Conservation (phyloP, 2,113 vertebrate species). For the Pterocles gutturalis region DNA sequence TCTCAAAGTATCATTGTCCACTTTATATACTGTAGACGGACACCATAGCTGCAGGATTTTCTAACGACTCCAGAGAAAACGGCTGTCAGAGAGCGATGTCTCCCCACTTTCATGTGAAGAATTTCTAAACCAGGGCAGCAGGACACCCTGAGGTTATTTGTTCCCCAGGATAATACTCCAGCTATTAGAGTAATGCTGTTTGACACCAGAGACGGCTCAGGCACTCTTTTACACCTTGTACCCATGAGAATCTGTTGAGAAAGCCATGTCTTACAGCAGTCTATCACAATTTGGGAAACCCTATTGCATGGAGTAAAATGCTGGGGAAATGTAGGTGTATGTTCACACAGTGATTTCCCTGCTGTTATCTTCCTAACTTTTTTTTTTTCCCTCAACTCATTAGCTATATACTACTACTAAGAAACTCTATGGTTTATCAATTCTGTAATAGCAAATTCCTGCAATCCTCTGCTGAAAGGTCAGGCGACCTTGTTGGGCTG, state of each 20-base stretch:
- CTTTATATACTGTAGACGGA: background rate
- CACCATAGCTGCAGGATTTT: background rate
- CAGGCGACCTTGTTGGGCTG: fast-evolving
- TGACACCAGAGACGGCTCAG: background rate
- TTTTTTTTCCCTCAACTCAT: background rate
- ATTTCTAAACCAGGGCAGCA: background rate
- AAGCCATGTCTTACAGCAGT: background rate
- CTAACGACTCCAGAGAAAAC: background rate
- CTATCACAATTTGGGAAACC: background rate
- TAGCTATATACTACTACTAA: background rate
- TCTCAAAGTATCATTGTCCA: background rate
- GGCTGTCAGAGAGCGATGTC: background rate
- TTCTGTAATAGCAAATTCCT: background rate
- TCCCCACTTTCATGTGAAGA: background rate
- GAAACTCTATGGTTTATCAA: background rate
- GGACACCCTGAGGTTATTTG: background rate
- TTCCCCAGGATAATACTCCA: background rate
- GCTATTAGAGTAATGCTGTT: background rate
- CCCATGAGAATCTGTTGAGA: background rate
- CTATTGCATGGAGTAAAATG: background rate
- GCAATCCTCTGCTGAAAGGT: background rate
- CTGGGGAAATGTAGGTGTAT: background rate
- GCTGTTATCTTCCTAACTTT: background rate
- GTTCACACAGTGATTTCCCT: background rate
- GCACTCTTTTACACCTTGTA: background rate